phyloP scores from a whole-genome alignment of 1,140 invertebrate species.

The Kradibia gibbosae region DNA sequence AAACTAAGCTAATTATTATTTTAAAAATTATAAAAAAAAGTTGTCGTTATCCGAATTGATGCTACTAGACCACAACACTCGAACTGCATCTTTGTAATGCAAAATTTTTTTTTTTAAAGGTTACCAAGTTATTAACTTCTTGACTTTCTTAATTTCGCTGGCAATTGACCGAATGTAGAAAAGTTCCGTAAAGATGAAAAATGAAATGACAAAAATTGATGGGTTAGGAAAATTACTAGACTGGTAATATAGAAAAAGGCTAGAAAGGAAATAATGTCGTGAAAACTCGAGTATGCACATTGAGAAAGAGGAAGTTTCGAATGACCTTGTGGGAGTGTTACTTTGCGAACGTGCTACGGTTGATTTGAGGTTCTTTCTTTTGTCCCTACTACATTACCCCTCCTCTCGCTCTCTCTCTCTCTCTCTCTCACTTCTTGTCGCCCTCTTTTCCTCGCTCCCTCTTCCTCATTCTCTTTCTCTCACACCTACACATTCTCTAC shows the following conservation, averaged over 20 bases:
- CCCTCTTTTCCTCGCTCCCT: too few relatives aligned
- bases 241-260: neutral
- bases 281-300: slow-evolving; percentile 31
- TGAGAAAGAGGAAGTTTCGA: slow-evolving; percentile 24
- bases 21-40: too few relatives aligned
- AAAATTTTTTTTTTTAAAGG: neutral
- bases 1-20: too few relatives aligned
- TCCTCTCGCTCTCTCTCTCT: neutral
- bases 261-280: neutral
- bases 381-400: neutral
- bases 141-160: neutral
- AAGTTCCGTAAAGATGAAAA: neutral
- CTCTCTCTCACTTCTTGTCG: too few relatives aligned
- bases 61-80: neutral
- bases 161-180: slow-evolving; percentile 8
- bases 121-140: slow-evolving; percentile 3
- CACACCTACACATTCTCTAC: neutral
- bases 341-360: neutral
- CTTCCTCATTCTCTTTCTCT: too few relatives aligned
- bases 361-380: neutral
- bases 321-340: slow-evolving; percentile 26
- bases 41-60: too few relatives aligned
- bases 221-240: neutral
- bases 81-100: neutral
- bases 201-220: neutral